Percentiles rank a stretch among this genome's conserved stretches.
Evolutionary conservation across 2,888 invertebrate genomes (phyloP).

Genomic region (Lacanobia wlatinum): DNA sequence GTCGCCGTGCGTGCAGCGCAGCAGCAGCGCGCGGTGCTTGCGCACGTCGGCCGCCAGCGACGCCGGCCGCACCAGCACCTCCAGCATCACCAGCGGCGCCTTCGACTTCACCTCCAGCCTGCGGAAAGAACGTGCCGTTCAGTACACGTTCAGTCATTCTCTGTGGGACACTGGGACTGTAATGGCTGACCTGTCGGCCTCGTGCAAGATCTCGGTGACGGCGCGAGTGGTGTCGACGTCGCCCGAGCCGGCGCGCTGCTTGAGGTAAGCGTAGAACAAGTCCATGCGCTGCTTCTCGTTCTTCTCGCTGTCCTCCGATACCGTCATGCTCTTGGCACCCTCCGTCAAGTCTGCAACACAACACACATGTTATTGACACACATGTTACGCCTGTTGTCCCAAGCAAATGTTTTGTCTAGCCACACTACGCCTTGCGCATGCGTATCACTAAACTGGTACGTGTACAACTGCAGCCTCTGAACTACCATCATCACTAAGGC

Average conservation of each 20-base stretch:
- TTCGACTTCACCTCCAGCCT: slow-evolving; percentile 97
- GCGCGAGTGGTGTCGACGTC: slow-evolving; percentile 75
- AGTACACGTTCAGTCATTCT: no score
- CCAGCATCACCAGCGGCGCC: slow-evolving; percentile 97
- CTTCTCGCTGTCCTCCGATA: slow-evolving; percentile 98
- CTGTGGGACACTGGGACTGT: no score
- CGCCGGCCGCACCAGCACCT: slow-evolving; percentile 94
- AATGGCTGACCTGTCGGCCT: slow-evolving; percentile 87
- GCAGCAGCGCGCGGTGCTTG: slow-evolving; percentile 94
- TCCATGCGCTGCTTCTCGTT: slow-evolving; percentile 99
- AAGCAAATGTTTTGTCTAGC: background rate
- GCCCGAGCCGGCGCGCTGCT: slow-evolving; percentile 79
- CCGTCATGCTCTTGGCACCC: slow-evolving; percentile 98
- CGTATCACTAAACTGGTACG: no score
- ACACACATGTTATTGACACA: slow-evolving; percentile 10
- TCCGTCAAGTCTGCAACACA: slow-evolving; percentile 93
- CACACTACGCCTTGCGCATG: no score
- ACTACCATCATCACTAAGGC: no score
- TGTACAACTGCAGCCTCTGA: no score
- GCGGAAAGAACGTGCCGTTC: slow-evolving; percentile 5
- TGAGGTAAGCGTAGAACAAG: slow-evolving; percentile 95
- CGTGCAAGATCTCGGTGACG: slow-evolving; percentile 81
- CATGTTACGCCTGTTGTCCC: background rate
- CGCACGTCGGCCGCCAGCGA: slow-evolving; percentile 93
- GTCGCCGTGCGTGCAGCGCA: slow-evolving; percentile 95